Conservation (phyloP, 1,140 invertebrate genomes). For the Planococcus citri region DNA sequence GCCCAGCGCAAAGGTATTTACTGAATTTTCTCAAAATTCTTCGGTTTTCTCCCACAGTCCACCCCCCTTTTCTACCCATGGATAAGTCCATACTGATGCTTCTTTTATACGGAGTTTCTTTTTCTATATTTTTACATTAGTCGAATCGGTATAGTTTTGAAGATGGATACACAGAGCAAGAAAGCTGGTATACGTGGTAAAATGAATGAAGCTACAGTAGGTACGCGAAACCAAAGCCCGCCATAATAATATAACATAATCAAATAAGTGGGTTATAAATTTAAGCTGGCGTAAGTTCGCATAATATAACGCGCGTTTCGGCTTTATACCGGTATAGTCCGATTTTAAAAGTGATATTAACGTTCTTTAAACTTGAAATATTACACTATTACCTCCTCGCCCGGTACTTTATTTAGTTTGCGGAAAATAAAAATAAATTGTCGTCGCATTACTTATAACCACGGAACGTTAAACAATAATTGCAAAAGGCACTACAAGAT, state of each 20-base stretch:
- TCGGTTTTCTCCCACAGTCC: too few relatives aligned
- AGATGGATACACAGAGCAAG: too few relatives aligned
- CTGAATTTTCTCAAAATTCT: too few relatives aligned
- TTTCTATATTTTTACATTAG: too few relatives aligned
- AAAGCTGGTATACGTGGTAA: too few relatives aligned
- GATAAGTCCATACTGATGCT: too few relatives aligned
- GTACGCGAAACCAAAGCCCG: background rate
- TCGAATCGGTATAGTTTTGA: too few relatives aligned
- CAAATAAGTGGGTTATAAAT: conserved; percentile 7
- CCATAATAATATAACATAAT: conserved; percentile 8
- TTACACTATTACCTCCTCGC: background rate
- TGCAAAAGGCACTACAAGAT: background rate
- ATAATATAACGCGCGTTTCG: background rate
- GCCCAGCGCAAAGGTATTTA: too few relatives aligned
- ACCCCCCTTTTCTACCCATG: too few relatives aligned
- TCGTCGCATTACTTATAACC: background rate
- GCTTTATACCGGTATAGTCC: background rate
- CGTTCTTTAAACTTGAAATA: conserved; percentile 3
- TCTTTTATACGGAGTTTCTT: too few relatives aligned
- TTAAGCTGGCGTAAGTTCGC: background rate
- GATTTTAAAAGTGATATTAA: conserved; percentile 8
- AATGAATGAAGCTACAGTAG: too few relatives aligned
- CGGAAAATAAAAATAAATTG: background rate
- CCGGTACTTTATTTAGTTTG: background rate
- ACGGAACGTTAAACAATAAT: background rate